Evolutionary conservation across 2,113 vertebrate genomes (phyloP), one percentile per base, ranked within the genome.

Genomic region (Xyrauchen texanus): DNA sequence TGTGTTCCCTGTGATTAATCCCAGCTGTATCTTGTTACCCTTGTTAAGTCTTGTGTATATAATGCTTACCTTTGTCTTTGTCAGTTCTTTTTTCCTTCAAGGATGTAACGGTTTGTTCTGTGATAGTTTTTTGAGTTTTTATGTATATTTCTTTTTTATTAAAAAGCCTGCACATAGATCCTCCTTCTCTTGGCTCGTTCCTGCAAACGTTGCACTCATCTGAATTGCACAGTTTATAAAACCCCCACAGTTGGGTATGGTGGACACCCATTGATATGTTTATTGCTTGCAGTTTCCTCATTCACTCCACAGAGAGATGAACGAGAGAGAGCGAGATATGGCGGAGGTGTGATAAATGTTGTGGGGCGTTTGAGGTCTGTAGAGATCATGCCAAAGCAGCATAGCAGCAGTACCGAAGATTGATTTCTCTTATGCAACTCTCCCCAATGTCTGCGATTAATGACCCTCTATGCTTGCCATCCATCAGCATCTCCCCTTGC

Each of bases 381-480:
- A 73, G 84, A 80, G 67, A 81, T 77, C 60, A n/a, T 21, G n/a
- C 51, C 46, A 68, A 76, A 76, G 65, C 44, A 63, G 49, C 46
- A 15, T 52, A 49, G 60, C 79, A 47, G 77, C 72, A 76, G 69
- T 64, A 61, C 72, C 55, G 53, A 87, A 91, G 89, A 93, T 93
- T 89, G 89, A 93, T 94, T 92, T 82, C 84, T 83, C 82, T 72
- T 82, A 86, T 80, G 75, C 75, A 67, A 83, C 83, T 53, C 53
- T 67, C 81, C 68, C 79, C 84, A 83, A 88, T 84, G 86, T 72
- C 80, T 86, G 87, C 84, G 88, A 90, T 90, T 91, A 92, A 91
- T 90, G 87, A 86, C 70, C 67, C 71, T 74, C 72, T 79, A 64
- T 4, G 45, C 52, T 76, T 10, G 4, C 72, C 61, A 72, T 82